Percentiles rank a stretch among this genome's conserved stretches.
phyloP scores from a whole-genome alignment of 2,888 invertebrate genomes.

The Vesta saturnalis region DNA sequence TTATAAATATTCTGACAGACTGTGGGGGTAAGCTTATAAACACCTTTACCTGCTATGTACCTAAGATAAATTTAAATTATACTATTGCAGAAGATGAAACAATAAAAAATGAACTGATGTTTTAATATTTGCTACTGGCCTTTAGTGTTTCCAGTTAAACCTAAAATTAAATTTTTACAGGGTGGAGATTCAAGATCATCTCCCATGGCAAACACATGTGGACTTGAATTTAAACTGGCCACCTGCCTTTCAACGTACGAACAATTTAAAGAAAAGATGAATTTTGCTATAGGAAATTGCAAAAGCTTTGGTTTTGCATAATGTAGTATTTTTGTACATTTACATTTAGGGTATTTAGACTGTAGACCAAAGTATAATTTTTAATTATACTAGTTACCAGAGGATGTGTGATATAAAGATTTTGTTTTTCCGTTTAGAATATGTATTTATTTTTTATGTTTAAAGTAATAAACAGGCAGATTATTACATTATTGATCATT shows the following conservation, averaged over 20 bases:
- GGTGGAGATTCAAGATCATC: background rate
- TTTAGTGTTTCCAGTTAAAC: background rate
- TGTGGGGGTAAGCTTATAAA: conserved; percentile 1
- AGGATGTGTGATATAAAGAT: background rate
- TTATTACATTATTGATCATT: background rate
- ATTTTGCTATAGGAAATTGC: conserved; percentile 1
- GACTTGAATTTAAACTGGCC: background rate
- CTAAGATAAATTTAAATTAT: background rate
- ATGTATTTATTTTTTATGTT: background rate
- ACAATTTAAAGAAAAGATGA: conserved; percentile 4
- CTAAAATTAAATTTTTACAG: background rate
- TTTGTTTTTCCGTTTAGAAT: background rate
- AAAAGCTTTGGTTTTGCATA: conserved; percentile 1
- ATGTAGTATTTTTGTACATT: background rate
- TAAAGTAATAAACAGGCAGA: background rate
- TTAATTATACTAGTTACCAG: background rate
- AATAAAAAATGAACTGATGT: background rate
- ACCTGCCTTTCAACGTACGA: background rate
- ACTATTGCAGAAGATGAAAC: background rate
- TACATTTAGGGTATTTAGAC: background rate
- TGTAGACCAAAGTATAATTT: background rate
- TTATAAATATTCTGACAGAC: too few relatives aligned
- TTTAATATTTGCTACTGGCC: conserved; percentile 9
- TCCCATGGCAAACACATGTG: conserved; percentile 8
- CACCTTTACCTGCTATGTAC: background rate